Evolutionary conservation across 92 coral and sea anemone species (phyloP).

Genomic region (Parazoanthus darwini): DNA sequence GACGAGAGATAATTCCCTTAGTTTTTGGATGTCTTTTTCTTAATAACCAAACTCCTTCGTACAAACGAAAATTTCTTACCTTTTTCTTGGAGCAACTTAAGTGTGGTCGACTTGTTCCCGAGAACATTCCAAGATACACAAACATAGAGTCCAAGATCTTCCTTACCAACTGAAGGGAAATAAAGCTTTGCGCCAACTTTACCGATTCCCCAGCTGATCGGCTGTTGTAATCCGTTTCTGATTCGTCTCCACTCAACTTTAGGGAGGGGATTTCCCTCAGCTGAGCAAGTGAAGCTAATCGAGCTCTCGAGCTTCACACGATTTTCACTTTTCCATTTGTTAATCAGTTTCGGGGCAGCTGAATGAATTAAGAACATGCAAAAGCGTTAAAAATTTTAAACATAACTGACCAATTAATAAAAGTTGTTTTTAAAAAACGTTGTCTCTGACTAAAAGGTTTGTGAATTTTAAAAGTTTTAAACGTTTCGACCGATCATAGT

Average conservation of each 20-base stretch:
- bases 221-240: background rate
- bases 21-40: too few species aligned
- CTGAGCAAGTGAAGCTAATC: conserved; percentile 39
- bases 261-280: conserved; percentile 59
- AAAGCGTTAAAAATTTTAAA: background rate
- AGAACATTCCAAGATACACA: conserved; percentile 59
- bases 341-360: conserved; percentile 16
- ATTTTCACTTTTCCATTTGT: background rate
- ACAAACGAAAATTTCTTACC: background rate
- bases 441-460: too few species aligned
- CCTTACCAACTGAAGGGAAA: conserved; percentile 14
- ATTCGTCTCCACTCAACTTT: conserved; percentile 45
- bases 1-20: too few species aligned
- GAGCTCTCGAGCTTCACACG: background rate
- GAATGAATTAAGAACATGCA: background rate
- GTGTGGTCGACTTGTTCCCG: background rate
- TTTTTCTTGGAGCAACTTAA: background rate
- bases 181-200: conserved; percentile 6
- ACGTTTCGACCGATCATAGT: too few species aligned
- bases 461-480: too few species aligned
- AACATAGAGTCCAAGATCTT: conserved; percentile 56
- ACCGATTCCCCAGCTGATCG: conserved; percentile 2
- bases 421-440: too few species aligned
- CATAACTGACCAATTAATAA: too few species aligned
- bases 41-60: too few species aligned